These are phyloP conservation scores for Bombus balteatus DNA, from an alignment of 1,140 invertebrate genomes.

Conservation along the genomic window DNA sequence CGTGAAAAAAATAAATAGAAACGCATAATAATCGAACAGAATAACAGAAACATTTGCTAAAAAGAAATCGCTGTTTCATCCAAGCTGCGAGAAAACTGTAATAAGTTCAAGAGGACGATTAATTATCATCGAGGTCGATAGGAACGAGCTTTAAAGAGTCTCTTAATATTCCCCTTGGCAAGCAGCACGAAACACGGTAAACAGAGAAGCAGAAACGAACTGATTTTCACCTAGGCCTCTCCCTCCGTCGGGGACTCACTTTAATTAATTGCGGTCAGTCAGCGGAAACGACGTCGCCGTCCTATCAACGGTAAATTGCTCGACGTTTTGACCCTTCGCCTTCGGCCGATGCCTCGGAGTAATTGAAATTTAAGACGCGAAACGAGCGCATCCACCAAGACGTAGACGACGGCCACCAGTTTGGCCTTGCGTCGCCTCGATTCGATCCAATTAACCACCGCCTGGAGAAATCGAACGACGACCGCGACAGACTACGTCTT, in stretches of 20 bases:
- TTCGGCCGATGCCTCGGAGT: conserved; percentile 59
- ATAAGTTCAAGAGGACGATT: background rate
- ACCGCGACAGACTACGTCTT: too few species aligned
- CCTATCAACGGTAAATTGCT: conserved; percentile 63
- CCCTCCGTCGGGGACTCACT: background rate
- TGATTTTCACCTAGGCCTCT: background rate
- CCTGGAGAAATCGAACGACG: conserved; percentile 44
- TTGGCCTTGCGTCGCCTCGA: conserved; percentile 57
- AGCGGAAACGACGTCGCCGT: conserved; percentile 46
- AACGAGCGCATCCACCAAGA: conserved; percentile 56
- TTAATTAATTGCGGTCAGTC: conserved; percentile 66
- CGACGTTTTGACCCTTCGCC: conserved; percentile 56
- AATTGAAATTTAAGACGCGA: conserved; percentile 74
- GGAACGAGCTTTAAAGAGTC: background rate
- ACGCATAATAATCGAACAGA: too few species aligned
- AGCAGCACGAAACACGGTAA: background rate
- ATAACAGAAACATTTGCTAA: too few species aligned
- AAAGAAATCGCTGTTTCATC: too few species aligned
- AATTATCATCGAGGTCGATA: background rate
- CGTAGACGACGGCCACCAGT: conserved; percentile 24
- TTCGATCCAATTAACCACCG: conserved; percentile 73
- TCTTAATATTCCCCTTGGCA: background rate
- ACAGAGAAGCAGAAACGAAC: background rate
- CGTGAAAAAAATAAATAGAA: too few species aligned
- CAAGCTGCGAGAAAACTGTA: background rate